Percentiles rank a stretch among this genome's conserved stretches.
Evolutionary conservation across 2,797 vertebrate species (phyloP).

Genomic region (Octomys mimax): DNA sequence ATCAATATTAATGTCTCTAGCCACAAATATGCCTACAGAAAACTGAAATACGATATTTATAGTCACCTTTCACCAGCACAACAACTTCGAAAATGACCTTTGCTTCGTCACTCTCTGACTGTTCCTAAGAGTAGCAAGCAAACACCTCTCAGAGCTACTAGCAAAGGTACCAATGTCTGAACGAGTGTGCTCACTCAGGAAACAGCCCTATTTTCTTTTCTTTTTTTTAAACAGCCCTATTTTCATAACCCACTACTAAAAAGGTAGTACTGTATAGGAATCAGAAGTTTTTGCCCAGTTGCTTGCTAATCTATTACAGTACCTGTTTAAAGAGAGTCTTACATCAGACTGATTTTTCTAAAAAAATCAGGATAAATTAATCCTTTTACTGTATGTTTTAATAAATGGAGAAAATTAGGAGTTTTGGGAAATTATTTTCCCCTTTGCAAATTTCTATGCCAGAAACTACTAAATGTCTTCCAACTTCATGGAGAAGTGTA

Average conservation of each 20-base stretch:
- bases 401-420: conserved; percentile 17
- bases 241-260: background rate
- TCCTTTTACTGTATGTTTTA: conserved; percentile 8
- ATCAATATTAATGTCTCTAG: conserved; percentile 52
- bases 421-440: conserved; percentile 43
- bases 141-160: background rate
- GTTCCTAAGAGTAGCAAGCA: background rate
- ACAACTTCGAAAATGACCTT: conserved; percentile 42
- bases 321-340: background rate
- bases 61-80: background rate
- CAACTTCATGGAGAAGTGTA: background rate
- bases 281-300: background rate
- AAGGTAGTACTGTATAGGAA: background rate
- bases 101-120: conserved; percentile 1
- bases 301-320: background rate
- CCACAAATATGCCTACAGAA: background rate
- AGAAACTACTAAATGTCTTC: background rate
- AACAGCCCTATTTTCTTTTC: background rate
- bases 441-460: conserved; percentile 19
- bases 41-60: conserved; percentile 19
- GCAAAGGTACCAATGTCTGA: background rate
- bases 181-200: background rate
- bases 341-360: background rate
- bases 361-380: background rate
- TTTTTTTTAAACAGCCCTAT: background rate